Evolutionary conservation across 2,113 vertebrate species (phyloP).

Genomic region (Corydoras sp.): DNA sequence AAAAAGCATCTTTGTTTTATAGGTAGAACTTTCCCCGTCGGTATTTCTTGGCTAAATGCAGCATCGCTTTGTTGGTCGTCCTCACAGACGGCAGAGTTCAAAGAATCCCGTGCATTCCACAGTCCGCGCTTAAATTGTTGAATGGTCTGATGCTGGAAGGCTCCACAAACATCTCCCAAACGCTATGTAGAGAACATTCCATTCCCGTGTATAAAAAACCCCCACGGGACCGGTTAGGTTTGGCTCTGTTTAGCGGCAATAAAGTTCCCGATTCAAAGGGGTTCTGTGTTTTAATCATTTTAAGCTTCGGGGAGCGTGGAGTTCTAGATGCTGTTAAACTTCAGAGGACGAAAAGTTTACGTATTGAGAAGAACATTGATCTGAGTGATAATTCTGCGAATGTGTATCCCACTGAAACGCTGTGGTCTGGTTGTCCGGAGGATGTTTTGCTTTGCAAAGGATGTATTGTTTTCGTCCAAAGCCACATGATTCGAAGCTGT

Average conservation of each 20-base stretch:
- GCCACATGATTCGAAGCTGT: constrained; percentile 28
- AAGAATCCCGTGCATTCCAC: constrained; percentile 45
- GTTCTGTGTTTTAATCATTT: too few species aligned
- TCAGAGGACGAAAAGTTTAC: too few species aligned
- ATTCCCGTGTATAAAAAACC: constrained; percentile 53
- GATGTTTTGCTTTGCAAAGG: constrained; percentile 29
- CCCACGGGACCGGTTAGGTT: constrained; percentile 8
- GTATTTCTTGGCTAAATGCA: too few species aligned
- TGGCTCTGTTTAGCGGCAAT: constrained; percentile 6
- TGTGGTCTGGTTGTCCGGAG: constrained; percentile 18
- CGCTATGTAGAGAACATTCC: constrained; percentile 44
- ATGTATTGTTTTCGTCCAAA: constrained; percentile 34
- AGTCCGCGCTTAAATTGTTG: constrained; percentile 34
- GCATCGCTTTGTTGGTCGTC: too few species aligned
- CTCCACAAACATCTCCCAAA: constrained; percentile 37
- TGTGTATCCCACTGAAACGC: not conserved
- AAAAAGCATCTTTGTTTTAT: too few species aligned
- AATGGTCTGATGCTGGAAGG: constrained; percentile 37
- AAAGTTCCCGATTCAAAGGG: constrained; percentile 4
- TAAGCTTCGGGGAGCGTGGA: too few species aligned
- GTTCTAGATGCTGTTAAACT: too few species aligned
- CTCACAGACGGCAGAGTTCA: constrained; percentile 43
- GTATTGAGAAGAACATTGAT: too few species aligned
- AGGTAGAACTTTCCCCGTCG: too few species aligned
- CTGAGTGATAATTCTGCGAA: too few species aligned